A percentile compares a stretch with the other conserved stretches of the same genome.
These are phyloP conservation scores for Cyanoderma ruficeps DNA, from an alignment of 2,113 vertebrate genomes.

Conservation along the genomic window DNA sequence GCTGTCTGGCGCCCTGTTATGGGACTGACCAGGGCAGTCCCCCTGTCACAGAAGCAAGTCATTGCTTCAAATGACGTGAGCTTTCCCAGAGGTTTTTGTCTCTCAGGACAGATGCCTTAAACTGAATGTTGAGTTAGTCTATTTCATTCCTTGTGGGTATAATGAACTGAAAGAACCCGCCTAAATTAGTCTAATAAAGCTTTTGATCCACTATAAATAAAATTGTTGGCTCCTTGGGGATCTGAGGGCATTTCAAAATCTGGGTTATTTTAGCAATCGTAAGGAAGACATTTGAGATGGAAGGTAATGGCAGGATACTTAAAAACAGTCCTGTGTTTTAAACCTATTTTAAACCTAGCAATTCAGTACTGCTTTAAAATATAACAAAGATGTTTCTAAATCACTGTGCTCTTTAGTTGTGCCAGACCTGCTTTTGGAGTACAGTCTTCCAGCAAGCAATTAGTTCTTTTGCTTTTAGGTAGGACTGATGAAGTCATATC, in stretches of 20 bases:
- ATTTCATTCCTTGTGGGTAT: not conserved
- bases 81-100: not conserved
- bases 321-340: not conserved
- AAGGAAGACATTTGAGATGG: not conserved
- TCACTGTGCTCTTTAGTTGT: not conserved
- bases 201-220: slow-evolving; percentile 11
- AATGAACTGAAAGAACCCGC: not conserved
- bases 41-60: not conserved
- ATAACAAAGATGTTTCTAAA: not conserved
- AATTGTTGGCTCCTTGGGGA: not conserved
- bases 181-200: not conserved
- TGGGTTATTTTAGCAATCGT: not conserved
- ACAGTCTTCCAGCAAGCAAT: not conserved
- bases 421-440: not conserved
- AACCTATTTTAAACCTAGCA: not conserved
- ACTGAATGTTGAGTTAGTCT: not conserved
- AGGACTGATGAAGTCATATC: not conserved
- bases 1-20: not conserved
- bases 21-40: not conserved
- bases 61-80: not conserved
- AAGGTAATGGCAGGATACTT: not conserved
- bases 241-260: not conserved
- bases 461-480: not conserved
- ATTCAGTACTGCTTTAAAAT: not conserved
- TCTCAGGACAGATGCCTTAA: not conserved